These are phyloP conservation scores for Promerops cafer DNA, from an alignment of 2,113 vertebrate genomes.

Conservation along the genomic window DNA sequence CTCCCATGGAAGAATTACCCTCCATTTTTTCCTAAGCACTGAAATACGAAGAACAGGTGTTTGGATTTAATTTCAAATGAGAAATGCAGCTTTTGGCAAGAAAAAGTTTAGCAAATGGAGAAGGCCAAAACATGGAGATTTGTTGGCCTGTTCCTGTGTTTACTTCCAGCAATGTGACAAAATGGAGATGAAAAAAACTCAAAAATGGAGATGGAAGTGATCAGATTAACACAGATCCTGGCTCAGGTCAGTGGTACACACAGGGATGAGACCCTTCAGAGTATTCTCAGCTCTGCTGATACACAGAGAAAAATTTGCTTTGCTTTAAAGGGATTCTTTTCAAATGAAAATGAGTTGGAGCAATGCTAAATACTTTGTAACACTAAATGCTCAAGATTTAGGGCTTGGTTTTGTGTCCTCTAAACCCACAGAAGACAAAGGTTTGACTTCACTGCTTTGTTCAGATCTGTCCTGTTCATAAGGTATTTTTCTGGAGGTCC, in stretches of 20 bases:
- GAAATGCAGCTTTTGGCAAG: constrained; percentile 58
- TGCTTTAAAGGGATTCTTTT: not conserved
- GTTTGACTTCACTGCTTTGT: not conserved
- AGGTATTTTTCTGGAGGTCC: not conserved
- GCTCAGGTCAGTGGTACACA: not conserved
- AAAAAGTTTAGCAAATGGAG: not conserved
- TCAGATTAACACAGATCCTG: not conserved
- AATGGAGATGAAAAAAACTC: not conserved
- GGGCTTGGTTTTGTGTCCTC: not conserved
- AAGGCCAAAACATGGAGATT: not conserved
- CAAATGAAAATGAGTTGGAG: not conserved
- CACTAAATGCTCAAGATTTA: not conserved
- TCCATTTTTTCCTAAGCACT: constrained; percentile 26
- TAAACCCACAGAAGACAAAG: not conserved
- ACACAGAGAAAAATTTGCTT: not conserved
- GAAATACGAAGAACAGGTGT: constrained; percentile 60
- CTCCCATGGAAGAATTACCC: not conserved
- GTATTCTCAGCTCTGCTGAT: not conserved
- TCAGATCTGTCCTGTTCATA: not conserved
- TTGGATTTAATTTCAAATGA: constrained; percentile 46
- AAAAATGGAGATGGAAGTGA: not conserved
- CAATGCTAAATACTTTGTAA: not conserved
- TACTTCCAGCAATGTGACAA: not conserved
- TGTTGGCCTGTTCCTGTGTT: constrained; percentile 1
- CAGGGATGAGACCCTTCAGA: not conserved